Percentiles rank a stretch among this genome's conserved stretches.
Evolutionary conservation across 2,113 vertebrate species (phyloP).

Genomic region (Erinaceus europaeus): DNA sequence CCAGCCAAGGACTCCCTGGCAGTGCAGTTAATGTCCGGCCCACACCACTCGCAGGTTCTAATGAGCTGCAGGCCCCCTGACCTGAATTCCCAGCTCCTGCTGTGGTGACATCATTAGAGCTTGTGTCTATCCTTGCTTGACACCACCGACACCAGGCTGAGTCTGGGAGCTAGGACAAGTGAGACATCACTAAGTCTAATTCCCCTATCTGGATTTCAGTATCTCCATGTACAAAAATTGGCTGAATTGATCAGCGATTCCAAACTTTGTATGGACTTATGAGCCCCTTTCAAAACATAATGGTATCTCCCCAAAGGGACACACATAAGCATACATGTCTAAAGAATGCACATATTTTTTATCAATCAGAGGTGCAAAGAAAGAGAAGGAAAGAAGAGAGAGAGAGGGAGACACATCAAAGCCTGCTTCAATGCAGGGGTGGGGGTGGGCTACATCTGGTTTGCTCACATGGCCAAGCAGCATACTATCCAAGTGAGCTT

Average conservation of each 20-base stretch:
- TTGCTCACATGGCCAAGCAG: too few species aligned
- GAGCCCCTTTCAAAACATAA: background rate
- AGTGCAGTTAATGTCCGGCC: background rate
- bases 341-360: background rate
- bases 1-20: background rate
- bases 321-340: background rate
- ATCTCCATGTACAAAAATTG: background rate
- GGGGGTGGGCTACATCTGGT: too few species aligned
- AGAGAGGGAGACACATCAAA: too few species aligned
- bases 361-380: too few species aligned
- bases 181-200: too few species aligned
- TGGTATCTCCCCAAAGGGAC: background rate
- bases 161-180: background rate
- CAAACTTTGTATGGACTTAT: too few species aligned
- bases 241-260: background rate
- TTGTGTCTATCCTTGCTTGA: background rate
- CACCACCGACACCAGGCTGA: background rate
- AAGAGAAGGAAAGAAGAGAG: too few species aligned
- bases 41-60: background rate
- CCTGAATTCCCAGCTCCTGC: background rate
- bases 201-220: background rate
- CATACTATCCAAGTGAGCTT: too few species aligned
- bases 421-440: too few species aligned
- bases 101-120: background rate
- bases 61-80: background rate